Base-by-base conservation (phyloP, 2,113 vertebrate species). In the Rhizomys pruinosus region DNA sequence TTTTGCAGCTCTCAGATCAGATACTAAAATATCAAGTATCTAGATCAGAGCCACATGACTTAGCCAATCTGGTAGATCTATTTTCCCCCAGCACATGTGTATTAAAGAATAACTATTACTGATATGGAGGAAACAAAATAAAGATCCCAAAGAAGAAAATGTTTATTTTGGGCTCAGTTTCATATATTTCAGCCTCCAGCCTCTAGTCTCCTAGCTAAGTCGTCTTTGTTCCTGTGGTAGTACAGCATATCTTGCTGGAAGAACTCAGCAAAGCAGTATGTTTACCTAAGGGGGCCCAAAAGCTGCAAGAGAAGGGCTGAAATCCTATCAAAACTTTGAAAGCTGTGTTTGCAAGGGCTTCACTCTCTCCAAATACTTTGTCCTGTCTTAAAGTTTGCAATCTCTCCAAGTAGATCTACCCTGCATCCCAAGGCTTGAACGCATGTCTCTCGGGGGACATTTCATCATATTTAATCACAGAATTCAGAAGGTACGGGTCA, bases 261-360 rank as follows among this genome's bases (percentile, higher is more conserved):
- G 15, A 3, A 22, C 4, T 1, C 25, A 3, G 29, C 15, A 63
- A 59, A 63, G 8, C 2, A 19, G 37, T 42, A n/a, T 17, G 0
- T 19, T 81, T 37, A 63, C 23, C 13, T 63, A 22, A 42, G 39
- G 5, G 3, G 39, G 7, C 8, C 23, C 7, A 44, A 16, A 64
- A 63, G 3, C 15, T 42, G 3, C 63, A 25, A 32, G 37, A 44
- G 29, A 20, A 32, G 8, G 2, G 25, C 5, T 16, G 44, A 4
- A 32, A 27, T 4, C 16, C 57, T 29, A 37, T 4, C 27, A 19
- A 4, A 9, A 0, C 16, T 5, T 82, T 44, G 37, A 32, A 42
- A 64, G 39, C 0, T 3, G 6, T 10, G 37, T 39, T 23, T 25
- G 12, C 1, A 5, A 20, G 19, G 29, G 1, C 2, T 3, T 64